Percentiles rank a stretch among this genome's conserved stretches.
phyloP scores from a whole-genome alignment of 1,140 invertebrate species.

The Sminthurides bifidus region DNA sequence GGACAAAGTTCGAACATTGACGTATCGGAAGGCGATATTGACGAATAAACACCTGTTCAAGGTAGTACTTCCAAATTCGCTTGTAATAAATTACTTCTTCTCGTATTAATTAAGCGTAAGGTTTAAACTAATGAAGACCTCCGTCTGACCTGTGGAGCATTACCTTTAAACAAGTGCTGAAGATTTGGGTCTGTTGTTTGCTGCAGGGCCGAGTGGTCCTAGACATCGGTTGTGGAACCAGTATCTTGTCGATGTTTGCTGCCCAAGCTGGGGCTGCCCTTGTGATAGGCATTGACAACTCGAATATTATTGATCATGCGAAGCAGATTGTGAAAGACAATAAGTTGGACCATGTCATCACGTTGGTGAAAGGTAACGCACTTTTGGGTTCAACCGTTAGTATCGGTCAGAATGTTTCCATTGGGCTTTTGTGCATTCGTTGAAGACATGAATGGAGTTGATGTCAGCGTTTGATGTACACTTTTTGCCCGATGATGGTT shows the following conservation, averaged over 20 bases:
- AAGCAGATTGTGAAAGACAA: constrained; percentile 35
- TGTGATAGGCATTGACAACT: constrained; percentile 49
- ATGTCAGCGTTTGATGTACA: no score
- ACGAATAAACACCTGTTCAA: constrained; percentile 44
- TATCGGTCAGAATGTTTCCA: no score
- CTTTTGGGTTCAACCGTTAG: not conserved
- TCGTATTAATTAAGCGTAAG: not conserved
- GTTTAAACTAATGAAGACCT: not conserved
- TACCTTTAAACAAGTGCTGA: constrained; percentile 1
- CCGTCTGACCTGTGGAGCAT: not conserved
- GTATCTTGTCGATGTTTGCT: constrained; percentile 55
- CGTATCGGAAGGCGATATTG: constrained; percentile 52
- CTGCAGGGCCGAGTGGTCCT: constrained; percentile 43
- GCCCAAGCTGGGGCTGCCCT: constrained; percentile 49
- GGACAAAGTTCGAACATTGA: constrained; percentile 50
- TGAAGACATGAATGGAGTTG: no score
- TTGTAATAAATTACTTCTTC: constrained; percentile 61
- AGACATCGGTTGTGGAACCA: constrained; percentile 55
- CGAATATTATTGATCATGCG: constrained; percentile 44
- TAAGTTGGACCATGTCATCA: constrained; percentile 32
- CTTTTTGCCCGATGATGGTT: no score
- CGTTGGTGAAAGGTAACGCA: constrained; percentile 41
- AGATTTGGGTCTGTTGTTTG: constrained; percentile 3
- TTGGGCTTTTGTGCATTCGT: no score
- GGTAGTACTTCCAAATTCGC: constrained; percentile 68